Base-by-base conservation (phyloP, 2,113 vertebrate genomes). In the Nesoenas mayeri region DNA sequence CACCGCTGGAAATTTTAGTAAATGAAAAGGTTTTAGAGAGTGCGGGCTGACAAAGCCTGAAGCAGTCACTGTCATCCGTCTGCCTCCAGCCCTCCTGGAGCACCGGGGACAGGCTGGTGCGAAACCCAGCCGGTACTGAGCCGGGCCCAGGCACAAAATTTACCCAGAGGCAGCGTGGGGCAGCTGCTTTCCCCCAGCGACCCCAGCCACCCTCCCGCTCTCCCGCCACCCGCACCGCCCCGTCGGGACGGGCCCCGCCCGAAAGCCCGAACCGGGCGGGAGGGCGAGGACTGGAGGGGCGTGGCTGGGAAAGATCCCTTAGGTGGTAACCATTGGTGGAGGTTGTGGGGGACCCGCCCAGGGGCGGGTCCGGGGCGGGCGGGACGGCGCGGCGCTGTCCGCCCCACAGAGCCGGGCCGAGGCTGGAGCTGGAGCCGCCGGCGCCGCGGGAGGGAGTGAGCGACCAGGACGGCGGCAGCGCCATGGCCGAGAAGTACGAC, bases 321-420 rank as follows among this genome's bases (percentile, higher is more conserved):
- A 0, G 0, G 0, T 2, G 0, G 3, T 8, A 0, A 1, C 69
- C 12, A 91, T 92, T 87, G 85, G 93, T 7, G 29, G 29, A 1
- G 0, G 3, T 0, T 1, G 9, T 0, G 2, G 1, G 3, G 0
- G 2, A 1, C 7, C 8, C 60, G 65, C 93, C 65, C 25, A 21
- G 38, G 34, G 90, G 85, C 81, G 79, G 90, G 56, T 58, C 25
- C 17, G 38, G 38, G 90, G 85, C 81, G 79, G 90, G 56, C 56
- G 70, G 75, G 83, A 25, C 71, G 47, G 80, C 15, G 19, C 25
- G 29, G 72, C 1, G 34, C 69, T 62, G n/a, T 26, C 32, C 19
- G 13, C 9, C 5, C 2, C 22, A 16, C 42, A 6, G 15, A 73
- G 42, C 15, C 12, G 5, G 36, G 9, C 9, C 3, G 18, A 50